These are phyloP conservation scores for Anser brachyrhynchus DNA, from an alignment of 2,113 vertebrate species.

Conservation along the genomic window DNA sequence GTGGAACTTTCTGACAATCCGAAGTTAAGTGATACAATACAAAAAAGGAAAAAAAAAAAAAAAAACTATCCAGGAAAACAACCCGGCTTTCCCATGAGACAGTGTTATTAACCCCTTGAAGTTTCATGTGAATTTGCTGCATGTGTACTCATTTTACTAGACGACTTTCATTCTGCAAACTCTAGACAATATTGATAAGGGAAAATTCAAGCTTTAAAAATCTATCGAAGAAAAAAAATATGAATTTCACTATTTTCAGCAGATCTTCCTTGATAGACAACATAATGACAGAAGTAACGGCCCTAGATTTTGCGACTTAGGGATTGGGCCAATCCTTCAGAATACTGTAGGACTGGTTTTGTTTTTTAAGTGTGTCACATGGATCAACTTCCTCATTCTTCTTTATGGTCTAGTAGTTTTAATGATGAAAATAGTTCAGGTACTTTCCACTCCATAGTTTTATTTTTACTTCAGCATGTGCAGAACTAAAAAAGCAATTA, in stretches of 20 bases:
- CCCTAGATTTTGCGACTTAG: neutral
- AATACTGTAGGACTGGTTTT: neutral
- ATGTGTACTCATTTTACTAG: neutral
- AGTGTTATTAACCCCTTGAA: neutral
- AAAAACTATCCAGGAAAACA: neutral
- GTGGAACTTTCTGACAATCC: neutral
- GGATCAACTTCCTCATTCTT: constrained; percentile 65
- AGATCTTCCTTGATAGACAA: neutral
- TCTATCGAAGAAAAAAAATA: neutral
- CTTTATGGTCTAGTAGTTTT: constrained; percentile 53
- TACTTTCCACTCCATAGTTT: constrained; percentile 63
- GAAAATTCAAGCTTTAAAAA: neutral
- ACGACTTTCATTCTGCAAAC: neutral
- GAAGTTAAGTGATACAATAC: neutral
- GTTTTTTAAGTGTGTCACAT: constrained; percentile 6
- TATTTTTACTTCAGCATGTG: constrained; percentile 44
- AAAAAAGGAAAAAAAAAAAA: neutral
- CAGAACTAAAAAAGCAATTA: constrained; percentile 36
- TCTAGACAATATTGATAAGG: neutral
- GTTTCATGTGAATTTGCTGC: neutral
- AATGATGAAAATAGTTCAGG: constrained; percentile 58
- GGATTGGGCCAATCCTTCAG: neutral
- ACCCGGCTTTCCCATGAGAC: neutral
- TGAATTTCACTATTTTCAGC: neutral
- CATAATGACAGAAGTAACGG: neutral